These are phyloP conservation scores for Gorsachius magnificus DNA, from an alignment of 2,797 vertebrate genomes.

Conservation along the genomic window DNA sequence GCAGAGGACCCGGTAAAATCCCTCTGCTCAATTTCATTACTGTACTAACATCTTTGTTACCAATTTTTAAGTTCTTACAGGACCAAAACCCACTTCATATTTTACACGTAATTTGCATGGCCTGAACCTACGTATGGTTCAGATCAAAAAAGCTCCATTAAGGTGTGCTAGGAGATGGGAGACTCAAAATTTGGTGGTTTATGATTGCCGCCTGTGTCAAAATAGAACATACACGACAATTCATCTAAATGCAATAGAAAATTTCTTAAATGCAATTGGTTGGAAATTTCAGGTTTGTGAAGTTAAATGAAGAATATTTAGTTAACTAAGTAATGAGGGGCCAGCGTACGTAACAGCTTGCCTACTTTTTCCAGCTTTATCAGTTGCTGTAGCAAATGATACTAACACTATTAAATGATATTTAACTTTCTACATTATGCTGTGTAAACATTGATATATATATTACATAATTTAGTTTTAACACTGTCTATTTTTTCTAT, in stretches of 20 bases:
- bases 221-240: neutral
- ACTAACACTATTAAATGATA: neutral
- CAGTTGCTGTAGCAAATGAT: neutral
- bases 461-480: neutral
- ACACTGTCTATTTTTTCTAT: neutral
- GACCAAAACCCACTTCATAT: neutral
- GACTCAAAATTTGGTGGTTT: neutral
- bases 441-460: neutral
- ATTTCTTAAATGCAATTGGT: neutral
- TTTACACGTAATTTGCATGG: neutral
- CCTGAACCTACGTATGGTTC: neutral
- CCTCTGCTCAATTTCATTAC: neutral
- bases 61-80: neutral
- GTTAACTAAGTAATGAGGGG: neutral
- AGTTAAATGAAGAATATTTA: neutral
- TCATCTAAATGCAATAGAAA: slow-evolving; percentile 33
- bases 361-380: neutral
- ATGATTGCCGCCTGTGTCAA: neutral
- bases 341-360: neutral
- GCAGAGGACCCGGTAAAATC: neutral
- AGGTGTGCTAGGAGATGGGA: neutral
- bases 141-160: neutral
- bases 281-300: neutral
- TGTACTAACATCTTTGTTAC: neutral
- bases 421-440: neutral